Percentiles rank a stretch among this genome's conserved stretches.
phyloP scores from a whole-genome alignment of 2,113 vertebrate species.

The Muscicapa adusta region DNA sequence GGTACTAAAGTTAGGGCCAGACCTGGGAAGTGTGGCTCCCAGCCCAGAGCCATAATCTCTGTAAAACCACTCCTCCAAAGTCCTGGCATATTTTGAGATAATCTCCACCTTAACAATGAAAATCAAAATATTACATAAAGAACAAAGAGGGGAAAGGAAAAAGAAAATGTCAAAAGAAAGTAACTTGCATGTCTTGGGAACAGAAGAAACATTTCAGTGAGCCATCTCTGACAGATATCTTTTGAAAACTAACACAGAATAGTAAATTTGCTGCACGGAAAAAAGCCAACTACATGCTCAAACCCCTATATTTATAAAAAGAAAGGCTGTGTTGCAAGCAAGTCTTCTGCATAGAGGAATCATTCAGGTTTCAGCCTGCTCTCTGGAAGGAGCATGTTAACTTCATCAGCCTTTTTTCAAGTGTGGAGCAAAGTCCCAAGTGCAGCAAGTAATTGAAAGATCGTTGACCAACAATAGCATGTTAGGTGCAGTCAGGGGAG shows the following conservation, averaged over 20 bases:
- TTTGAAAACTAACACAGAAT: neutral
- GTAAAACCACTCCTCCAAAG: neutral
- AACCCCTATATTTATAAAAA: neutral
- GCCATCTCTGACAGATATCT: neutral
- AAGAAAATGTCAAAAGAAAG: neutral
- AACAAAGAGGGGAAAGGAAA: neutral
- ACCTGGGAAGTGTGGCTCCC: neutral
- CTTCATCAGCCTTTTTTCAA: neutral
- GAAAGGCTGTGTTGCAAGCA: neutral
- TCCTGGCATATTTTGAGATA: neutral
- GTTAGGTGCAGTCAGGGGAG: neutral
- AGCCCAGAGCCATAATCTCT: neutral
- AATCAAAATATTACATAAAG: neutral
- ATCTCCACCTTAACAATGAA: neutral
- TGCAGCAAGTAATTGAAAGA: conserved; percentile 4
- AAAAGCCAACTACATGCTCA: neutral
- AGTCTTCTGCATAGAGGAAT: neutral
- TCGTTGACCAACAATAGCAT: neutral
- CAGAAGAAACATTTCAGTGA: neutral
- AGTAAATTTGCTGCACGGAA: neutral
- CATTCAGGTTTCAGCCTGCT: neutral
- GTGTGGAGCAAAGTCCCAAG: neutral
- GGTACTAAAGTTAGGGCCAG: neutral
- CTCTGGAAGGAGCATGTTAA: neutral
- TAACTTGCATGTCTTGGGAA: neutral